Evolutionary conservation across 2,797 vertebrate species (phyloP).

Genomic region (Sebastes hubbsi): DNA sequence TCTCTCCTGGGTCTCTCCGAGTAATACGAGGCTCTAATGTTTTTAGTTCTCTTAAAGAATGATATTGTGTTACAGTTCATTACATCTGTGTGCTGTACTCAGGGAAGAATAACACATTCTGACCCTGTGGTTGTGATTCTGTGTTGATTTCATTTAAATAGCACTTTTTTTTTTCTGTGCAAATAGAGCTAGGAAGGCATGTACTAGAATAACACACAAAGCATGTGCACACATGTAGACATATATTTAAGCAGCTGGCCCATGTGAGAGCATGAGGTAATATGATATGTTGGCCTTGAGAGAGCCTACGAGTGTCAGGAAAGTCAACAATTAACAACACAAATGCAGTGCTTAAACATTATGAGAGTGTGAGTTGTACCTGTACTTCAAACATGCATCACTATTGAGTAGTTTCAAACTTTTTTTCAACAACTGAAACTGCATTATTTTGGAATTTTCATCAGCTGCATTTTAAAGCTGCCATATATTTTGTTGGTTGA

Average conservation of each 20-base stretch:
- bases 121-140: conserved; percentile 36
- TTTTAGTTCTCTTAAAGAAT: conserved; percentile 39
- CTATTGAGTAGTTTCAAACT: no score
- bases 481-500: neutral
- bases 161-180: neutral
- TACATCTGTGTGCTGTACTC: conserved; percentile 18
- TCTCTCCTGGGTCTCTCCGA: conserved; percentile 26
- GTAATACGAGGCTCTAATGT: conserved; percentile 42
- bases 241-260: neutral
- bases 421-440: neutral
- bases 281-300: neutral
- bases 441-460: neutral
- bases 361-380: no score
- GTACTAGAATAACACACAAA: conserved; percentile 25
- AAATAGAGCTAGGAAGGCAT: conserved; percentile 21
- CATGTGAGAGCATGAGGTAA: neutral
- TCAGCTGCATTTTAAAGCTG: neutral
- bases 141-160: conserved; percentile 41
- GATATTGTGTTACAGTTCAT: conserved; percentile 39
- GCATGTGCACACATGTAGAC: neutral
- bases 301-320: neutral
- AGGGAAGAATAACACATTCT: conserved; percentile 35
- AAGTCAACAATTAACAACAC: neutral
- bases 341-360: neutral
- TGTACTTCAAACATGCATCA: no score